phyloP scores from a whole-genome alignment of 2,113 vertebrate species.

The Irena cyanogastra region DNA sequence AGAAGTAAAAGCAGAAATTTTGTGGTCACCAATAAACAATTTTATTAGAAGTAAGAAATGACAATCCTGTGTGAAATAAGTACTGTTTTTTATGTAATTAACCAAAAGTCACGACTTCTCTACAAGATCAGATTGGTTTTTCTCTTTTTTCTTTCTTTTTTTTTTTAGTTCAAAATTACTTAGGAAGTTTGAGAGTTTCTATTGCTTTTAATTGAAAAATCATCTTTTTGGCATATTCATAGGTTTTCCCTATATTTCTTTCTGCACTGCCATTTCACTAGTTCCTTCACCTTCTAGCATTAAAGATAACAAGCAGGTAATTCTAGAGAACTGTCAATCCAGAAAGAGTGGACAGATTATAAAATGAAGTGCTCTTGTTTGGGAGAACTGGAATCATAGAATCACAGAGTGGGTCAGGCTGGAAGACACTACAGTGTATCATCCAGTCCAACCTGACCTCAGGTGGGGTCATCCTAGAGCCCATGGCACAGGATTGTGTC shows the following conservation, averaged over 20 bases:
- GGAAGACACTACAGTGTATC: neutral
- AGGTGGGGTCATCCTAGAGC: neutral
- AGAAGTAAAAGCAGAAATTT: neutral
- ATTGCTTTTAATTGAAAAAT: neutral
- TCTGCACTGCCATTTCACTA: neutral
- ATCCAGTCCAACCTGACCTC: too few relatives aligned
- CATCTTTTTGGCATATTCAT: neutral
- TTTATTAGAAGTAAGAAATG: neutral
- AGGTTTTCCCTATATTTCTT: neutral
- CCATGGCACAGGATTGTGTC: neutral
- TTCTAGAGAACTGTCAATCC: neutral
- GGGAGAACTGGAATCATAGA: neutral
- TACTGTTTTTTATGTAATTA: neutral
- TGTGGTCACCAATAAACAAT: neutral
- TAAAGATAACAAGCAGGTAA: neutral
- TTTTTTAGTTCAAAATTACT: neutral
- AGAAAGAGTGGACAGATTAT: neutral
- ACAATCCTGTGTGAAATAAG: neutral
- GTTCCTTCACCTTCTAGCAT: fast-evolving
- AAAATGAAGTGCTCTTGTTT: neutral
- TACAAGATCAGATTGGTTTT: neutral
- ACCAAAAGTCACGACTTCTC: neutral
- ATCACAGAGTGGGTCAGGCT: neutral
- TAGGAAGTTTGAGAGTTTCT: neutral
- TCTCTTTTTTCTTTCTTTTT: neutral